Evolutionary conservation across 2,797 vertebrate species (phyloP), one percentile per base, ranked within the genome.

Genomic region (Myotis pilosus): DNA sequence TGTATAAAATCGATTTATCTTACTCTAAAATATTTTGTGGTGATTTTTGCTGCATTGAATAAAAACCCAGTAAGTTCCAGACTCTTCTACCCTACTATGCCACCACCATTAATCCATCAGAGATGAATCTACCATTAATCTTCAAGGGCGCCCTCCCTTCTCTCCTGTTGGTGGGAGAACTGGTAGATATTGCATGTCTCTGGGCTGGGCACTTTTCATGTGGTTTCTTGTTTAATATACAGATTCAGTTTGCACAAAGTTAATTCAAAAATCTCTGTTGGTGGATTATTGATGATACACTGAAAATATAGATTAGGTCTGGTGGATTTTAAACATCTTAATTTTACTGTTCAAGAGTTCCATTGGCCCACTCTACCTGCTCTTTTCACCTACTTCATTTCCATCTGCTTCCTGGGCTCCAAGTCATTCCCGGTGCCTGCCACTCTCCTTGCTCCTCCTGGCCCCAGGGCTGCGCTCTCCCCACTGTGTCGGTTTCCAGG

Each of bases 401-500:
- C 25, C 10, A 2, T 57, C 49, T 10, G 13, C 47, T 69, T 82
- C 23, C 19, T 79, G 51, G 22, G n/a, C 36, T 80, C n/a, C 9
- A 10, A 49, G 5, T 15, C 49, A 71, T 16, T 33, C 20, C 17
- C 1, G 16, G n/a, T 38, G 7, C 30, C 28, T 5, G 11, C 11
- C 36, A 22, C 30, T 20, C 16, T 6, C 12, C 6, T 9, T 3
- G 4, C 2, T 51, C 49, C 33, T 69, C 20, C 20, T 17, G 6
- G 3, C 2, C 33, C 30, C 8, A 12, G 2, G 0, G 2, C 5
- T 19, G 0, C 5, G 5, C 57, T 89, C 71, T 36, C 28, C 9
- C 10, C 3, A 13, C 28, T n/a, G 16, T 5, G 23, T 33, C 69
- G 0, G 2, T 17, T 41, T 69, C 53, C 28, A 23, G 20, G 1